Percentiles rank a stretch among this genome's conserved stretches.
Evolutionary conservation across 2,888 invertebrate species (phyloP).

Genomic region (Dasysyrphus albostriatus): DNA sequence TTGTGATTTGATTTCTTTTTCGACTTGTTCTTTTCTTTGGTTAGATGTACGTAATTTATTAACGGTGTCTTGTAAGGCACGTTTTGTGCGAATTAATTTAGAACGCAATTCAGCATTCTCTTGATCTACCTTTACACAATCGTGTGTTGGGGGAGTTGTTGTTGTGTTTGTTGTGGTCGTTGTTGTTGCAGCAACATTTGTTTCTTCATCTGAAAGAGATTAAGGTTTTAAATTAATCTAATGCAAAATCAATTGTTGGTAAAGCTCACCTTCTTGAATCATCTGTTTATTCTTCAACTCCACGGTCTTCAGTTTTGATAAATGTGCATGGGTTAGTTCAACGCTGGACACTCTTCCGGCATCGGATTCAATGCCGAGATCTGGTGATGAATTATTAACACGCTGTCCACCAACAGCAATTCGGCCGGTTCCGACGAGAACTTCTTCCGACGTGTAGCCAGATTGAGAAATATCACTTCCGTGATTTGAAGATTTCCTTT

Average conservation of each 20-base stretch:
- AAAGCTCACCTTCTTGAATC: conserved; percentile 62
- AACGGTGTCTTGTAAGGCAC: conserved; percentile 91
- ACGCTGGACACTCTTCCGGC: conserved; percentile 87
- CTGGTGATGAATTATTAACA: conserved; percentile 88
- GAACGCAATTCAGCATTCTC: conserved; percentile 90
- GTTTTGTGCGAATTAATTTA: conserved; percentile 89
- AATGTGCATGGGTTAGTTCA: conserved; percentile 79
- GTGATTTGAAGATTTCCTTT: conserved; percentile 81
- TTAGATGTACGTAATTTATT: conserved; percentile 90
- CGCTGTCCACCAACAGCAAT: conserved; percentile 77
- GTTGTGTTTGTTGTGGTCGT: conserved; percentile 12
- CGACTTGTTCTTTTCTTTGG: conserved; percentile 91
- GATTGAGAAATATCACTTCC: conserved; percentile 82
- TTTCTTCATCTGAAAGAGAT: conserved; percentile 41
- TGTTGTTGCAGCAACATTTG: conserved; percentile 30
- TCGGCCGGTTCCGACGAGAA: conserved; percentile 77
- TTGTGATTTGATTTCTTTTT: conserved; percentile 92
- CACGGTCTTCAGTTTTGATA: conserved; percentile 83
- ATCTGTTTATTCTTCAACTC: conserved; percentile 80
- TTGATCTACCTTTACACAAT: conserved; percentile 85
- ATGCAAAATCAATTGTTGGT: background rate
- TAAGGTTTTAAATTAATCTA: background rate
- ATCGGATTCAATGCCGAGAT: conserved; percentile 95
- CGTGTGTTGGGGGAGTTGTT: conserved; percentile 76
- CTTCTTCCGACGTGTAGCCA: conserved; percentile 85